Evolutionary conservation across 2,888 invertebrate species (phyloP).

Genomic region (Anaspis maculata): DNA sequence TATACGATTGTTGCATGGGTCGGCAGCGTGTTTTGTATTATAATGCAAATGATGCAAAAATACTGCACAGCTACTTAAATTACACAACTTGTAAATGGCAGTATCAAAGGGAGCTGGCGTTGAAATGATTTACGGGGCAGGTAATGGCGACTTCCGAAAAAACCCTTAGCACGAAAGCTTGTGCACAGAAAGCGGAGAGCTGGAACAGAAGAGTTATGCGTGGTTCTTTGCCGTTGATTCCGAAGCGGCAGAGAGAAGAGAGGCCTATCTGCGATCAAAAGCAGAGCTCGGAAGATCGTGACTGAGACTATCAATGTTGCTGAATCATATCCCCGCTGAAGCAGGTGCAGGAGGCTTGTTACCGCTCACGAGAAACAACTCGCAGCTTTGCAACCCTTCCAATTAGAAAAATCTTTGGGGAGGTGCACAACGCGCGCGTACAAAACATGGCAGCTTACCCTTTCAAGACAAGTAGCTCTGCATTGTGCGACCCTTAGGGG

Average conservation of each 20-base stretch:
- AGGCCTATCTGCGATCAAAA: no score
- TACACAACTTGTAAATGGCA: no score
- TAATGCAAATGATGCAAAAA: conserved; percentile 9
- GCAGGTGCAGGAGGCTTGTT: conserved; percentile 34
- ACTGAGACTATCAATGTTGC: conserved; percentile 28
- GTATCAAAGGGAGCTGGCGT: no score
- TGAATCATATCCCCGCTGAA: conserved; percentile 30
- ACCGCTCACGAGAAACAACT: no score
- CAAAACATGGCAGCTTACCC: conserved; percentile 47
- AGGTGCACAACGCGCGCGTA: no score
- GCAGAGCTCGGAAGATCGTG: conserved; percentile 29
- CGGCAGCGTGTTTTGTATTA: no score
- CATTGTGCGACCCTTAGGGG: conserved; percentile 65
- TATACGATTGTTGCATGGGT: conserved; percentile 10
- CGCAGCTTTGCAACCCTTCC: no score
- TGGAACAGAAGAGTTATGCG: not conserved
- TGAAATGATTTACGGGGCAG: conserved; percentile 5
- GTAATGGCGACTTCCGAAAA: no score
- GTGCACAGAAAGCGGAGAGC: no score
- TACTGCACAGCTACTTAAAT: conserved; percentile 1
- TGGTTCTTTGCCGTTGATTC: conserved; percentile 19
- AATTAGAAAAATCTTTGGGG: no score
- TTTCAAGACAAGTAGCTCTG: conserved; percentile 63
- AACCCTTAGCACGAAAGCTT: no score
- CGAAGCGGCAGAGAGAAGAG: no score